A percentile compares a stretch with the other conserved stretches of the same genome.
These are phyloP conservation scores for Onthophagus taurus DNA, from an alignment of 1,140 invertebrate species.

Conservation along the genomic window DNA sequence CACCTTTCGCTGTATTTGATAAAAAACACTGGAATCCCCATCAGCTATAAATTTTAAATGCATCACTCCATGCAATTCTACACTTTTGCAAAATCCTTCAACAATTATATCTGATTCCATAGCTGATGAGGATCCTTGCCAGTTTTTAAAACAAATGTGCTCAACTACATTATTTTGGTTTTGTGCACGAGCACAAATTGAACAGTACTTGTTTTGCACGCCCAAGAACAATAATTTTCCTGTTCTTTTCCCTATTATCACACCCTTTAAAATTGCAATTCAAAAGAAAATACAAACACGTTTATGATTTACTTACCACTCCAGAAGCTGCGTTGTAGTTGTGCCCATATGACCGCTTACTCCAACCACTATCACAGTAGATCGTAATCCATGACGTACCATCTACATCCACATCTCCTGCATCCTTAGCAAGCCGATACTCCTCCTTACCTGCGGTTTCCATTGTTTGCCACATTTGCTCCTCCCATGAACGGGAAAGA, in stretches of 20 bases:
- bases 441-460: background rate
- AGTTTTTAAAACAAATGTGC: background rate
- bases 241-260: background rate
- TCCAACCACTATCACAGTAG: background rate
- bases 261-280: background rate
- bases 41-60: conserved; percentile 35
- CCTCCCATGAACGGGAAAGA: background rate
- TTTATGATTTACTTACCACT: background rate
- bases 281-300: background rate
- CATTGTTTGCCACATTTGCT: background rate
- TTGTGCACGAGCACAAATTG: background rate
- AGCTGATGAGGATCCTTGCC: background rate
- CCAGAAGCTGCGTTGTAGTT: background rate
- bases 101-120: background rate
- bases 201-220: background rate
- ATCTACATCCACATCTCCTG: background rate
- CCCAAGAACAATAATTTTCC: background rate
- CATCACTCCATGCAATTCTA: no score
- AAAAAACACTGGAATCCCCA: conserved; percentile 37
- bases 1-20: conserved; percentile 25
- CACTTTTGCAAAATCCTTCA: no score
- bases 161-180: background rate
- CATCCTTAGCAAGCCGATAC: background rate
- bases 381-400: no score
- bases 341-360: background rate